phyloP scores from a whole-genome alignment of 2,113 vertebrate species.

The Hippocampus abdominalis region DNA sequence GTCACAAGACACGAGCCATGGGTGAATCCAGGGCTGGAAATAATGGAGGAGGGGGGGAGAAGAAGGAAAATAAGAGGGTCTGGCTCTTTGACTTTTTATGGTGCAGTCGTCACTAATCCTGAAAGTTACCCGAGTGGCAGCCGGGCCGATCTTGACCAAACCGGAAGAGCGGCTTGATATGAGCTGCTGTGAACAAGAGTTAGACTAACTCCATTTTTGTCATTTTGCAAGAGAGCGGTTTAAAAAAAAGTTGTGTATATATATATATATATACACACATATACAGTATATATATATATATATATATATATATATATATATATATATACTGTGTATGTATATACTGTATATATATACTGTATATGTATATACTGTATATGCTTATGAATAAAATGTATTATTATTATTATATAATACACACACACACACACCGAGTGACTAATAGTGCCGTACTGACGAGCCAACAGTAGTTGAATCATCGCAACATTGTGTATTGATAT shows the following conservation, averaged over 20 bases:
- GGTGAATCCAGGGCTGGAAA: constrained; percentile 60
- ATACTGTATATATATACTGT: too few species aligned
- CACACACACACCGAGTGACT: too few species aligned
- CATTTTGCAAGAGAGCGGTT: not conserved
- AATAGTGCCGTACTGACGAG: too few species aligned
- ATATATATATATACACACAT: too few species aligned
- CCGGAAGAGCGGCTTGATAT: constrained; percentile 55
- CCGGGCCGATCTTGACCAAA: constrained; percentile 61
- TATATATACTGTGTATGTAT: too few species aligned
- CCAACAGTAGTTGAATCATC: too few species aligned
- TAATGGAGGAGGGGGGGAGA: constrained; percentile 44
- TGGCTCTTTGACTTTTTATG: constrained; percentile 68
- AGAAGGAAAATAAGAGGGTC: constrained; percentile 48
- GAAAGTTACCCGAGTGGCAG: constrained; percentile 44
- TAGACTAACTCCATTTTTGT: not conserved
- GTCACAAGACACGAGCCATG: constrained; percentile 49
- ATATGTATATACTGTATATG: too few species aligned
- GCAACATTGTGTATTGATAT: too few species aligned
- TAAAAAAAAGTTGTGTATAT: not conserved
- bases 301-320: too few species aligned
- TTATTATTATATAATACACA: too few species aligned
- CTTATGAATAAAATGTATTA: too few species aligned
- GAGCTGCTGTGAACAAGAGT: constrained; percentile 29
- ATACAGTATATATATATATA: too few species aligned
- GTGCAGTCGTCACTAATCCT: constrained; percentile 35